These are phyloP conservation scores for Silurus asotus DNA, from an alignment of 2,113 vertebrate genomes.

Conservation along the genomic window DNA sequence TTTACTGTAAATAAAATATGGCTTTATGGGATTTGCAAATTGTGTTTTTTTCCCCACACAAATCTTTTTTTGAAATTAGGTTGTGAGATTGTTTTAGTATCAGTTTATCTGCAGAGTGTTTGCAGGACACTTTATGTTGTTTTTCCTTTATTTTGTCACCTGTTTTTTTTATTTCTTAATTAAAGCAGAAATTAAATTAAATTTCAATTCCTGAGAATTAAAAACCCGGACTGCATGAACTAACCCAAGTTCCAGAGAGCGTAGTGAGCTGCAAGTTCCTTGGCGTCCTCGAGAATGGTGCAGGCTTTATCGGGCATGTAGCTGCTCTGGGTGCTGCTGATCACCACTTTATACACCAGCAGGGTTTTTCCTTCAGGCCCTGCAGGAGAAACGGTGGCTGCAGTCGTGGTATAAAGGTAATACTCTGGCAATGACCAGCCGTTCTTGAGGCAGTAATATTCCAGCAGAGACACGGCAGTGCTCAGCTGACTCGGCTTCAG, in stretches of 20 bases:
- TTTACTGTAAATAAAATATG: no score
- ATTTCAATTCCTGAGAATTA: no score
- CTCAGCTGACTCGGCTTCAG: constrained; percentile 85
- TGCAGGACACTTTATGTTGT: background rate
- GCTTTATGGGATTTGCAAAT: no score
- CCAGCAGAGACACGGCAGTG: constrained; percentile 86
- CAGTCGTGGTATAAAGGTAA: constrained; percentile 72
- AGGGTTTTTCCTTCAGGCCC: constrained; percentile 80
- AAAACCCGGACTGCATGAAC: constrained; percentile 38
- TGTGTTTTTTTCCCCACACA: no score
- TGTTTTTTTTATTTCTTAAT: background rate
- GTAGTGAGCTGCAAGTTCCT: constrained; percentile 89
- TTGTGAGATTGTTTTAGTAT: background rate
- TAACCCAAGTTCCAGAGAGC: constrained; percentile 84
- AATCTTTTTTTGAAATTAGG: no score
- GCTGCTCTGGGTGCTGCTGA: constrained; percentile 77
- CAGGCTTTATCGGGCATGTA: constrained; percentile 90
- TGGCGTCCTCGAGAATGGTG: constrained; percentile 85
- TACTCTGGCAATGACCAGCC: constrained; percentile 86
- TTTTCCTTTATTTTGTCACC: background rate
- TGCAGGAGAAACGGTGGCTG: constrained; percentile 68
- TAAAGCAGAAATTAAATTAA: background rate
- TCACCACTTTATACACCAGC: constrained; percentile 82
- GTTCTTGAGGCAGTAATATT: constrained; percentile 88
- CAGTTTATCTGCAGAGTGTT: background rate